phyloP scores from a whole-genome alignment of 2,888 invertebrate species.

The Anticlea derivata region DNA sequence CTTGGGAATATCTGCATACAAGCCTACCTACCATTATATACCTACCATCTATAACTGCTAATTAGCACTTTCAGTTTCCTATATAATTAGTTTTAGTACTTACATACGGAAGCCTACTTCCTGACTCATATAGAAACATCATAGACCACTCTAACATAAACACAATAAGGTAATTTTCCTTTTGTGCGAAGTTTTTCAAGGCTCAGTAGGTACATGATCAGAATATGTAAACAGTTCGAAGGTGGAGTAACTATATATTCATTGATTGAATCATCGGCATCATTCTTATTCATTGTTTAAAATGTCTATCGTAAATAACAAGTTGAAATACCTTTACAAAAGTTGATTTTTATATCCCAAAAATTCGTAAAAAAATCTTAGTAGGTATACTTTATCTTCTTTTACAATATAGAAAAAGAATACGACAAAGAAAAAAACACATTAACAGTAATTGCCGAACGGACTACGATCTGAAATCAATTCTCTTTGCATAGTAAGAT shows the following conservation, averaged over 20 bases:
- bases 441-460: too few species aligned
- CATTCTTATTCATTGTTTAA: conserved; percentile 7
- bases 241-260: conserved; percentile 23
- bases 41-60: too few species aligned
- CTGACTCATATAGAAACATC: conserved; percentile 1
- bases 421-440: too few species aligned
- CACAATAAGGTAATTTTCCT: conserved; percentile 31
- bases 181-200: conserved; percentile 28
- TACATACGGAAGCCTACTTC: conserved; percentile 19
- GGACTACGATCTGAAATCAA: too few species aligned
- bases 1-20: not conserved
- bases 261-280: conserved; percentile 19
- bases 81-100: conserved; percentile 11
- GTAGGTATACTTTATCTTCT: too few species aligned
- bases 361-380: not conserved
- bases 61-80: conserved; percentile 9
- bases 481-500: too few species aligned
- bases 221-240: conserved; percentile 32
- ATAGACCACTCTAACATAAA: conserved; percentile 8
- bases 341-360: too few species aligned
- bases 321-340: not conserved
- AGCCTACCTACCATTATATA: too few species aligned
- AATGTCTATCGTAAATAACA: not conserved
- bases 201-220: conserved; percentile 21
- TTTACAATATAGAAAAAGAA: too few species aligned